Base-by-base conservation (phyloP, 2,888 invertebrate species). In the Drosophila neutralis region DNA sequence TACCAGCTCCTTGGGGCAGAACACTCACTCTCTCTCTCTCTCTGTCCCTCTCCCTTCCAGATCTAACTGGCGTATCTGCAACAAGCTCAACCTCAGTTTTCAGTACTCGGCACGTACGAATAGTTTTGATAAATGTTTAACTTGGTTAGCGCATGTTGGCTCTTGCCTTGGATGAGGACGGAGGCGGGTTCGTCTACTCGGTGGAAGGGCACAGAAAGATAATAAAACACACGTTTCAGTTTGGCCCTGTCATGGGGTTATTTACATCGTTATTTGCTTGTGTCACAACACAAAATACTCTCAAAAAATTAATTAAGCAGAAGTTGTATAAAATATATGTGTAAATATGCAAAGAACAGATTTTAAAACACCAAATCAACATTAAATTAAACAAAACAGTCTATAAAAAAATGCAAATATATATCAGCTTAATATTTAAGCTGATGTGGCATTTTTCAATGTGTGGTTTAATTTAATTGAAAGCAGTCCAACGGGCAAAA, bases 91-190 rank as follows among this genome's bases (percentile, higher is more conserved):
- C 61, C 45, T 48, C 80, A 52, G 48, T 56, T 52, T 67, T 58
- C 64, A 58, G 79, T 53, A 31, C 64, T 53, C 57, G 74, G 71
- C 84, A 85, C 89, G 85, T 85, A 85, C 69, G 64, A 74, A 76
- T 76, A 87, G 90, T 88, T 87, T 88, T 87, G 87, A 90, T 86
- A 87, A 87, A 87, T 87, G 86, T 70, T 76, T 65, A 69, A 76
- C 78, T 76, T 60, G 73, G 75, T 75, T 56, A 70, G 76, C 66
- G 64, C 79, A 81, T 82, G 79, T 82, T 60, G 73, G 57, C 40
- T 5, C 18, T 21, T 33, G 40, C 8, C 24, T 58, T 29, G 24
- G 33, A 48, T 18, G 35, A 49, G 36, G 21, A 18, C 24, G 38
- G 38, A 27, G 24, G 18, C 15, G 58, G 40, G 33, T 33, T 45